Evolutionary conservation across 2,888 invertebrate species (phyloP).

Genomic region (Tetranychus piercei): DNA sequence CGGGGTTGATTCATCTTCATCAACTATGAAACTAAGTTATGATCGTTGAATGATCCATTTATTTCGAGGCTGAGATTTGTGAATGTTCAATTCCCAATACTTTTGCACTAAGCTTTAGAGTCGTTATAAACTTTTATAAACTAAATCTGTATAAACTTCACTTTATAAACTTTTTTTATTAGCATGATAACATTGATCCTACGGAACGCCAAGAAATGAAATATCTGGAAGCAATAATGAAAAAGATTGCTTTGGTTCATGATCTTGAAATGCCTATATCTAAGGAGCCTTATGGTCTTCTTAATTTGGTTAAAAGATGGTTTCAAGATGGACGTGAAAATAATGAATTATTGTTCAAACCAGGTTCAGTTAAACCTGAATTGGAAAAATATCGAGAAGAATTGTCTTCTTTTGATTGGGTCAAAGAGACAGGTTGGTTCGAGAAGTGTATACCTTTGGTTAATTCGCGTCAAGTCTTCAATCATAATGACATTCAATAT

Average conservation of each 20-base stretch:
- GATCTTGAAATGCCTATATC: background rate
- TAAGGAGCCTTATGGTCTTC: background rate
- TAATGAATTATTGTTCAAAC: background rate
- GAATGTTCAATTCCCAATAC: no score
- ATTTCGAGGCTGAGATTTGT: no score
- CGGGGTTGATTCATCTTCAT: no score
- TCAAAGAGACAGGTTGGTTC: background rate
- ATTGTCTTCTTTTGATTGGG: background rate
- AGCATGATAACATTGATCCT: background rate
- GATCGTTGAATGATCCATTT: no score
- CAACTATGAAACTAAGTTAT: no score
- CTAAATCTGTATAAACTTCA: no score
- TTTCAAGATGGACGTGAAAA: background rate
- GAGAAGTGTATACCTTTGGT: background rate
- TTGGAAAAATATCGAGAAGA: background rate
- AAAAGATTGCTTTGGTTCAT: background rate
- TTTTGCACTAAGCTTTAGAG: no score
- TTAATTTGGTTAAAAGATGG: background rate
- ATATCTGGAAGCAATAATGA: background rate
- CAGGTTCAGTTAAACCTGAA: background rate
- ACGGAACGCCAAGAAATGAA: background rate
- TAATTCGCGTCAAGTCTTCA: background rate
- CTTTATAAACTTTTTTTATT: no score
- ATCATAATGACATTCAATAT: constrained; percentile 7
- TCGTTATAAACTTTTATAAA: no score